Conservation (phyloP, 2,797 vertebrate genomes). For the Vipera latastei region DNA sequence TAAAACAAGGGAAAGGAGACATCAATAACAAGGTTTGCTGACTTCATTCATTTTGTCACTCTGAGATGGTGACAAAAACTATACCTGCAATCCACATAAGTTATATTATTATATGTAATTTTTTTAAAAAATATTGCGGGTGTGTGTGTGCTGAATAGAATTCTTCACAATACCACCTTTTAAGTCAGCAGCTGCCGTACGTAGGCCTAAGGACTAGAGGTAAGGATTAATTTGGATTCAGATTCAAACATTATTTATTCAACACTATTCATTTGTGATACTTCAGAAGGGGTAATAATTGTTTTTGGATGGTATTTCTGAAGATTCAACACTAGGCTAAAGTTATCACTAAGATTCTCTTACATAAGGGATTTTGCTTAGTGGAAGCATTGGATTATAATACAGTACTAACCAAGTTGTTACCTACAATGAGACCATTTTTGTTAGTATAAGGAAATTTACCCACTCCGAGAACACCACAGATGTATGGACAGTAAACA, state of each 20-base stretch:
- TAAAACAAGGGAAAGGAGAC: neutral
- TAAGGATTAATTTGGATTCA: neutral
- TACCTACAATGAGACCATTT: neutral
- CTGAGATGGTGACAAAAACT: neutral
- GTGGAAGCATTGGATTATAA: neutral
- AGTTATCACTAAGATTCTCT: no score
- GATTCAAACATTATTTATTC: neutral
- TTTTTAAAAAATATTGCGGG: neutral
- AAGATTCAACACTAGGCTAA: neutral
- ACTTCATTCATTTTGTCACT: neutral
- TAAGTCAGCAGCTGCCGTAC: neutral
- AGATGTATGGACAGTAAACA: neutral
- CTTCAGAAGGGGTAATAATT: neutral
- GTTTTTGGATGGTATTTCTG: neutral
- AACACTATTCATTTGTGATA: neutral
- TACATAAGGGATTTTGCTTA: neutral
- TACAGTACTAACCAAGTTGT: neutral
- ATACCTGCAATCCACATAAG: neutral
- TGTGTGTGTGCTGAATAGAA: neutral
- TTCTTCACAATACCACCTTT: neutral
- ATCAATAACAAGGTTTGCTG: neutral
- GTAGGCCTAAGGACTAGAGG: neutral
- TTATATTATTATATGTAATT: neutral
- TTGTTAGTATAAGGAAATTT: neutral
- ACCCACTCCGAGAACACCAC: neutral